Evolutionary conservation across 2,888 invertebrate genomes (phyloP), one percentile per base, ranked within the genome.

Genomic region (Piscicola geometra): DNA sequence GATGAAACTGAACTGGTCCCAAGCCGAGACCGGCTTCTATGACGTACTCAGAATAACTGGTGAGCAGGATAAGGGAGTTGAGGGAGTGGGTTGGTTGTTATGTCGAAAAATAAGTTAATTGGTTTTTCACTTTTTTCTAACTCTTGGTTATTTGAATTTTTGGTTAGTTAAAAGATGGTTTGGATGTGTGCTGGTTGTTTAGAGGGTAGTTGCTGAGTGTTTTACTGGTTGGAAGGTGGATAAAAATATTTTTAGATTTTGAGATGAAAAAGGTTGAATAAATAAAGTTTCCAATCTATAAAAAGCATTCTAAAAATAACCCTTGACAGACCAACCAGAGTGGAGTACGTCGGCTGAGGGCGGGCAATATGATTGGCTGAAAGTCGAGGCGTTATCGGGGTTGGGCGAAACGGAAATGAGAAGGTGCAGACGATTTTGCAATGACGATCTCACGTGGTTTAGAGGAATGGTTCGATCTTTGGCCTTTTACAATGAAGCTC

Each of bases 401-500:
- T 56, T 73, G 33, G 73, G 73, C 18, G 73, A 73, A 41, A 25
- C 56, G 33, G 73, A 73, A 28, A 52, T 52, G 52, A 60, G 73
- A 60, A 60, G 64, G 32, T 73, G 73, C 36, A 47, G 52, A 60
- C 30, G 73, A 32, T 73, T 73, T 32, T 73, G 73, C 35, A 35
- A 30, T 25, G 73, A 73, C 5, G 73, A 73, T 52, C 18, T 73
- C 35, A 73, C 60, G n/a, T 73, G 73, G 73, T 73, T 73, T 36
- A 60, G 64, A 64, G 47, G 73, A 21, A 73, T 73, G 73, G 28
- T 73, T 33, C 1, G 73, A n/a, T 73, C 73, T 9, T 28, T 73
- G 64, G 33, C 73, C n/a, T 64, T 73, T 30, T 73, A 73, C 64
- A 73, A 64, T 35, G 73, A 73, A n/a, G 73, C 73, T 12, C 73